phyloP scores from a whole-genome alignment of 2,113 vertebrate genomes.

The Xenotilapia longispinis region DNA sequence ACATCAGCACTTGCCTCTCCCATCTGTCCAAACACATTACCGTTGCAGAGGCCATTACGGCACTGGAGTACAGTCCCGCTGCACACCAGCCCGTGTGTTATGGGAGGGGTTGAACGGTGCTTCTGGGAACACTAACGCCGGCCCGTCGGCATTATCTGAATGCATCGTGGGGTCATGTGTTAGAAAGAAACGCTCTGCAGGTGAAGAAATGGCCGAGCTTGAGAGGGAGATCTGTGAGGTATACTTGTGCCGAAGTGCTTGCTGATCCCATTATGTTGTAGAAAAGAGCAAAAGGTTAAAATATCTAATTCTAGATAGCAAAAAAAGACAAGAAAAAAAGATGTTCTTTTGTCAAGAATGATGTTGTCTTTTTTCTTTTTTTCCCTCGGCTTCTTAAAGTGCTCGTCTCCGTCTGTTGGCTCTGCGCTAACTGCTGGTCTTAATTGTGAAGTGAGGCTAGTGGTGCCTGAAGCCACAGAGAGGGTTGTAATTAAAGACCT shows the following conservation, averaged over 20 bases:
- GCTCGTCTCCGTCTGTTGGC: constrained; percentile 12
- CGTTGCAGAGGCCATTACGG: constrained; percentile 60
- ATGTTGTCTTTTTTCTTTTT: background rate
- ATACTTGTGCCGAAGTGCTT: background rate
- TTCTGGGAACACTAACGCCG: constrained; percentile 24
- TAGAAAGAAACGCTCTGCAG: background rate
- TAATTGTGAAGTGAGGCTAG: constrained; percentile 61
- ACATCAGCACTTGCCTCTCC: constrained; percentile 71
- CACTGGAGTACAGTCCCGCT: constrained; percentile 47
- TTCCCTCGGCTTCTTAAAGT: background rate
- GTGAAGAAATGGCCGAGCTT: background rate
- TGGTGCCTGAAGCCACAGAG: constrained; percentile 44
- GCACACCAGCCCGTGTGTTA: constrained; percentile 26
- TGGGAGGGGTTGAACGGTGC: constrained; percentile 14
- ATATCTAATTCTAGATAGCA: background rate
- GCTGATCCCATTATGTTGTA: background rate
- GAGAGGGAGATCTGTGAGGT: background rate
- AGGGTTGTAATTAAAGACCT: constrained; percentile 70
- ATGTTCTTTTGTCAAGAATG: background rate
- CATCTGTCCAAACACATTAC: constrained; percentile 76
- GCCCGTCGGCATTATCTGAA: constrained; percentile 15
- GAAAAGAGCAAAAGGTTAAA: background rate
- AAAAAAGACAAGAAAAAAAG: background rate
- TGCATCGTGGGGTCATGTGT: background rate
- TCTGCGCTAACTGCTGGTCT: constrained; percentile 43